Evolutionary conservation across 2,113 vertebrate species (phyloP).

Genomic region (Cygnus atratus): DNA sequence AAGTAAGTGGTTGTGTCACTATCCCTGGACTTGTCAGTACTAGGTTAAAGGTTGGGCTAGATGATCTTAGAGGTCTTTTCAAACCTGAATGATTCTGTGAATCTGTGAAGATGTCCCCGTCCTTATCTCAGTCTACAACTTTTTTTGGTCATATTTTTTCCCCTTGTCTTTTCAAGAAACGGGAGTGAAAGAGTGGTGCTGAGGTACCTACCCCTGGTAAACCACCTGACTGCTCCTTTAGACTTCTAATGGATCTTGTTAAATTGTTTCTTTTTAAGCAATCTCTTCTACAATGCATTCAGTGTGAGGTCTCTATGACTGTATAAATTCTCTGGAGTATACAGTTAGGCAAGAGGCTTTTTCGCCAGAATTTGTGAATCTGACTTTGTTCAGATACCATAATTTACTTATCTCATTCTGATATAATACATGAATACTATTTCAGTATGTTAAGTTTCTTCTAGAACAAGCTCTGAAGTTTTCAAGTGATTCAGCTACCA

Average conservation of each 20-base stretch:
- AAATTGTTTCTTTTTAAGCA: background rate
- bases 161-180: too few species aligned
- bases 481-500: background rate
- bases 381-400: background rate
- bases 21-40: too few species aligned
- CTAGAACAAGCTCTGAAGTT: background rate
- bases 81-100: too few species aligned
- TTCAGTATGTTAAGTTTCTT: background rate
- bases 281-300: background rate
- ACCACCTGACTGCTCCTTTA: background rate
- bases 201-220: too few species aligned
- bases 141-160: too few species aligned
- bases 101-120: too few species aligned
- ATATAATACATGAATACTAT: background rate
- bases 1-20: too few species aligned
- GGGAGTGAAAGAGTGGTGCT: too few species aligned
- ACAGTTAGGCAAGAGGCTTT: background rate
- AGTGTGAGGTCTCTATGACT: background rate
- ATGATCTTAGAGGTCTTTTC: too few species aligned
- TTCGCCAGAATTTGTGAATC: background rate
- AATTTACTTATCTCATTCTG: background rate
- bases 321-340: background rate
- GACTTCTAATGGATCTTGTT: background rate
- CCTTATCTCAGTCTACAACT: too few species aligned
- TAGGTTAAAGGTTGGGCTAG: too few species aligned